Base-by-base conservation (phyloP, 1,140 invertebrate genomes). In the Melipona quadrifasciata region DNA sequence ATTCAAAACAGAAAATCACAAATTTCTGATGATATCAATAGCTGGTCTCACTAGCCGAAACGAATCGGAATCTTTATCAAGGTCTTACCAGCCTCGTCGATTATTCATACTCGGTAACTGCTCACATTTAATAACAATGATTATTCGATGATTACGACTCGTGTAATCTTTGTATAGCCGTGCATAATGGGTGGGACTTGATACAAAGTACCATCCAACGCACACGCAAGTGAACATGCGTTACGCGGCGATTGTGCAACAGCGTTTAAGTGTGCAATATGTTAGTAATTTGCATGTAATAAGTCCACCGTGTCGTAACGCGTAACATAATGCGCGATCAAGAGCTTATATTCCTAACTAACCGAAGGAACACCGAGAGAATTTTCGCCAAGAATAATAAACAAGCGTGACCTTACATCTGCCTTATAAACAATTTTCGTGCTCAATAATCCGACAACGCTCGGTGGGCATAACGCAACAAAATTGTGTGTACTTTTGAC, bases 231-330 rank as follows among this genome's bases (percentile, higher is more conserved):
- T 16, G n/a, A 72, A 65, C 51, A 76, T n/a, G 34, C 64, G 34
- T 68, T 47, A 27, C n/a, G 53, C 51, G 21, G 19, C 51, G 19
- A 78, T 78, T 83, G 55, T 39, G 14, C 24, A 74, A 78, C 16
- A 19, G 2, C 34, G 27, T 19, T 58, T 58, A 70, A 68, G 39
- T 57, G 74, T 47, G 74, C 74, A 78, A 83, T 83, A 83, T 78
- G 81, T 68, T 65, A 21, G 81, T 58, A 83, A 83, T 83, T 83
- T 83, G 74, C 74, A 83, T 78, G 74, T 78, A 83, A 83, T 83
- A 83, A 77, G 55, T 74, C 57, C 34, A 84, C 24, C 53, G 47
- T 84, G 58, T 58, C 75, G 58, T 31, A 80, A 80, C 31, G 57
- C 34, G 47, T 31, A 70, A 31, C 17, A 58, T 64, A 65, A 73